Conservation (phyloP, 2,113 vertebrate genomes). For the Galeopterus variegatus region DNA sequence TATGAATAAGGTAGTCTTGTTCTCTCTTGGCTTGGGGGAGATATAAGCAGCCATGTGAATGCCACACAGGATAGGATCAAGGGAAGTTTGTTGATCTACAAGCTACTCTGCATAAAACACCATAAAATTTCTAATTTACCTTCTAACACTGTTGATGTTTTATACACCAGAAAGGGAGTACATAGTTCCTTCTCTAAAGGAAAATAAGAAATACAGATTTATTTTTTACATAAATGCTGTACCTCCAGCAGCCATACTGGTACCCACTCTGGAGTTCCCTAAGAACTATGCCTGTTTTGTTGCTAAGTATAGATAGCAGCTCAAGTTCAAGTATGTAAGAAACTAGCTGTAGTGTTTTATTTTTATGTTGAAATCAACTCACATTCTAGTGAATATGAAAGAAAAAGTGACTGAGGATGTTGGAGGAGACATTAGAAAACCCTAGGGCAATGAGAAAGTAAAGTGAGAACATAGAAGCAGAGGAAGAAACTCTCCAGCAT, state of each 20-base stretch:
- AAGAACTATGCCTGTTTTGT: neutral
- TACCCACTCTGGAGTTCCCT: neutral
- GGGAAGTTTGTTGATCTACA: neutral
- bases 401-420: neutral
- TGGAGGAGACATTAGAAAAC: neutral
- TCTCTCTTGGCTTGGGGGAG: slow-evolving; percentile 54
- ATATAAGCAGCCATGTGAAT: slow-evolving; percentile 55
- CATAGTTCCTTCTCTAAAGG: neutral
- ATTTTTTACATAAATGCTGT: neutral
- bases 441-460: neutral
- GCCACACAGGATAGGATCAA: neutral
- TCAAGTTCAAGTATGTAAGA: slow-evolving; percentile 30
- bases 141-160: neutral
- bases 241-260: neutral
- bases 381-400: slow-evolving; percentile 41
- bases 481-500: slow-evolving; percentile 6
- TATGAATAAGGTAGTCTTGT: slow-evolving; percentile 68
- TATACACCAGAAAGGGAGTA: neutral
- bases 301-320: neutral
- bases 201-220: slow-evolving; percentile 16
- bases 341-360: slow-evolving; percentile 48
- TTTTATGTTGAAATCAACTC: slow-evolving; percentile 56
- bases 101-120: slow-evolving; percentile 19
- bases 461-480: neutral
- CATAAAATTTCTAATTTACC: slow-evolving; percentile 24